Evolutionary conservation across 2,797 vertebrate species (phyloP), one percentile per base, ranked within the genome.

Genomic region (Premnoplex brunnescens): DNA sequence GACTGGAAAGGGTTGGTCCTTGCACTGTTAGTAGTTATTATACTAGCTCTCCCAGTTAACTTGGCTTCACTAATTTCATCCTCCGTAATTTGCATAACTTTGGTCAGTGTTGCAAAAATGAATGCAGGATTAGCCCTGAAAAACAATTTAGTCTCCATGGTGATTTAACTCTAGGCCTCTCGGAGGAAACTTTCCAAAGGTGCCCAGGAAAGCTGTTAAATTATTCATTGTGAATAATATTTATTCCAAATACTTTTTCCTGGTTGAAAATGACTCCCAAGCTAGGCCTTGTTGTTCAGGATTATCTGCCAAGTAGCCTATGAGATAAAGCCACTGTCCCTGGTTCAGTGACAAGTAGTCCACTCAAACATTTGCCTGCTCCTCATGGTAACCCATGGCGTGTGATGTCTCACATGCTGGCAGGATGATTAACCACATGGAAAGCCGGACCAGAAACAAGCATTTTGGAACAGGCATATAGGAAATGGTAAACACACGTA

Each of bases 171-270:
- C 72, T 64, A 75, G 54, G 43, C 16, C 19, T 93, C 64, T 89
- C 73, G 73, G 79, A 89, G 62, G n/a, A 85, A 88, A 83, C 46
- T 92, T 93, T 91, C 87, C 69, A 80, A 89, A 94, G 64, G 80
- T 92, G 86, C 92, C 92, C 72, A 85, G 3, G 34, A 93, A 30
- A 94, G 43, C 73, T 91, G 55, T 78, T 93, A 89, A 93, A 97
- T 92, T 85, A 96, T 95, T 95, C 54, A 89, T 72, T 62, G 27
- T 37, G 68, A 94, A 86, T 84, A 78, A 62, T 76, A 94, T 73
- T 92, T 94, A 89, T 86, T 93, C 58, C 76, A 86, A 93, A 84
- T 68, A 83, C 7, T 20, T 94, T 77, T 92, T 83, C 49, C 43
- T 72, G 49, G 15, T 84, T 81, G 43, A 93, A 89, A 92, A 86